Evolutionary conservation across 2,113 vertebrate species (phyloP), one percentile per base, ranked within the genome.

Genomic region (Protobothrops flavoviridis): DNA sequence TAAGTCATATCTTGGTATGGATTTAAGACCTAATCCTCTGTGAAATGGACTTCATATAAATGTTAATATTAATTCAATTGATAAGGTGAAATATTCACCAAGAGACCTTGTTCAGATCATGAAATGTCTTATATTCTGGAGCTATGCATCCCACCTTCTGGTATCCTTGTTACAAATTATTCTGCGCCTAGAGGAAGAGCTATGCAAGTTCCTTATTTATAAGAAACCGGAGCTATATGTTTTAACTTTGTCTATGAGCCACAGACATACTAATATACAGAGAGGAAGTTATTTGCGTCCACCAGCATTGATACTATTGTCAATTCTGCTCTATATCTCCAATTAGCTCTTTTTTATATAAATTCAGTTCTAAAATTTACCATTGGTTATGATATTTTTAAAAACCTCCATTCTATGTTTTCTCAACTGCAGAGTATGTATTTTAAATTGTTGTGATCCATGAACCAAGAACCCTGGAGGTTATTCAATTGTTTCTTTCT

Each of bases 61-160:
- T 96, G 95, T 95, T 97, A 96, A 97, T 97, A 97, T 95, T 96
- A 95, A 97, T 96, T 95, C 95, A 96, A 93, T 91, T 93, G 93
- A 89, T 92, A 95, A 96, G 95, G 93, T 96, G 94, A 96, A 94
- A 94, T 96, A 52, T 94, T 95, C 91, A 91, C 93, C 39, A 90
- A 59, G 1, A 86, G 93, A 93, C 94, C 89, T 81, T 26, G 0
- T 64, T 89, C 93, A 95, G 69, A 93, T 43, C 89, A 53, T 2
- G 0, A 94, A 93, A 95, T 95, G 91, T 69, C 93, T 93, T 93
- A 91, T 85, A 92, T 92, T 93, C 61, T 59, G 64, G 2, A 12
- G 45, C 87, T 96, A 94, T 33, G 6, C 13, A 57, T 87, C 81
- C 24, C 45, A 17, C 24, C 20, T 86, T 17, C 55, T 87, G 52